phyloP scores from a whole-genome alignment of 2,888 invertebrate species.

The Lithophane leautieri region DNA sequence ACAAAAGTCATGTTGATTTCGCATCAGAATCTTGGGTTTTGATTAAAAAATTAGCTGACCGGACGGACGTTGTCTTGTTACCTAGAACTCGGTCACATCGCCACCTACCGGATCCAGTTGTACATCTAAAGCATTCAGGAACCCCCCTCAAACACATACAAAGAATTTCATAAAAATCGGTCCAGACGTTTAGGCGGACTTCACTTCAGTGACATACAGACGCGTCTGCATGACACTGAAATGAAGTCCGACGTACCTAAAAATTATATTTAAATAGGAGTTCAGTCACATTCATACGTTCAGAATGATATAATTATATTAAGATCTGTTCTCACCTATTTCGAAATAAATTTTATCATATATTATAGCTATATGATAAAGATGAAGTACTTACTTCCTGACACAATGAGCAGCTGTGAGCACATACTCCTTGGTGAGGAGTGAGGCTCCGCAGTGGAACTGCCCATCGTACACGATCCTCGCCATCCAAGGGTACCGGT shows the following conservation, averaged over 20 bases:
- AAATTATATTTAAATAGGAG: no score
- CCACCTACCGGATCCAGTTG: background rate
- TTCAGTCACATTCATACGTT: background rate
- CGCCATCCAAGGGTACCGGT: constrained; percentile 97
- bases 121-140: background rate
- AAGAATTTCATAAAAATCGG: background rate
- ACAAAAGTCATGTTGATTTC: background rate
- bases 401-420: constrained; percentile 97
- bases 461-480: constrained; percentile 96
- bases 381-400: constrained; percentile 90
- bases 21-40: background rate
- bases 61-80: no score
- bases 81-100: background rate
- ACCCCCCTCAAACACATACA: background rate
- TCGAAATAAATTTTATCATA: background rate
- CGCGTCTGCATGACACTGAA: no score
- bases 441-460: constrained; percentile 96
- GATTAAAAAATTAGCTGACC: background rate
- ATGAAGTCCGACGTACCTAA: no score
- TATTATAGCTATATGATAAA: background rate
- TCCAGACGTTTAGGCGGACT: background rate
- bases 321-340: background rate
- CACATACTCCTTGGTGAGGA: constrained; percentile 95
- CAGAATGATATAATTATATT: background rate
- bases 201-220: background rate